A percentile compares a stretch with the other conserved stretches of the same genome.
Evolutionary conservation across 2,888 invertebrate genomes (phyloP).

Genomic region (Gisinianus flammeolus): DNA sequence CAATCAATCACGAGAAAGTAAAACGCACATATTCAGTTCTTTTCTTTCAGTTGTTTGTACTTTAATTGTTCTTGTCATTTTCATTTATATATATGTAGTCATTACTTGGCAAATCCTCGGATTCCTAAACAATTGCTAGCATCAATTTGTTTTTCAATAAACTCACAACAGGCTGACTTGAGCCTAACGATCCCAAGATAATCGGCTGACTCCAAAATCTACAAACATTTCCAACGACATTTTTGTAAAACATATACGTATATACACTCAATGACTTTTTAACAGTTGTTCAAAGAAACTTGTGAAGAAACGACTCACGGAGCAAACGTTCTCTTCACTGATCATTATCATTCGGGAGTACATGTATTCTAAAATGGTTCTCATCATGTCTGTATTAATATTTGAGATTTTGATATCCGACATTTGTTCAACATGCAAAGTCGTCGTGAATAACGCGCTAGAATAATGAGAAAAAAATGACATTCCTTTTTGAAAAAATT

Average conservation of each 20-base stretch:
- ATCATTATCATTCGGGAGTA: conserved; percentile 81
- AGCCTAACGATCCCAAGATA: conserved; percentile 85
- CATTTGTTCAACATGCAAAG: conserved; percentile 72
- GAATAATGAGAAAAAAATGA: conserved; percentile 3
- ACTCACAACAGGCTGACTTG: conserved; percentile 80
- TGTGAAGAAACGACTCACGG: conserved; percentile 61
- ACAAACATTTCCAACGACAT: neutral
- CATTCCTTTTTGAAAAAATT: neutral
- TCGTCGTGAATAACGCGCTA: conserved; percentile 83
- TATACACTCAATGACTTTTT: neutral
- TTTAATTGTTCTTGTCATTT: too few relatives aligned
- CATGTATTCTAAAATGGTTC: conserved; percentile 80
- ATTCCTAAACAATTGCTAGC: conserved; percentile 84
- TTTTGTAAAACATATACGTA: neutral
- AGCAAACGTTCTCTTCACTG: conserved; percentile 76
- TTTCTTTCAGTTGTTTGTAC: too few relatives aligned
- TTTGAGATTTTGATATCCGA: conserved; percentile 77
- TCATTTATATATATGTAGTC: too few relatives aligned
- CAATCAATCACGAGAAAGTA: neutral
- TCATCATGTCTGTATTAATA: conserved; percentile 77
- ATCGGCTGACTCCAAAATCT: conserved; percentile 81
- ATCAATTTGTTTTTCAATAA: conserved; percentile 71
- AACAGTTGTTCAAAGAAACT: neutral
- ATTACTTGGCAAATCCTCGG: conserved; percentile 77
- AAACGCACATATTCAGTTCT: neutral